These are phyloP conservation scores for Naja naja DNA, from an alignment of 2,113 vertebrate genomes.

Conservation along the genomic window DNA sequence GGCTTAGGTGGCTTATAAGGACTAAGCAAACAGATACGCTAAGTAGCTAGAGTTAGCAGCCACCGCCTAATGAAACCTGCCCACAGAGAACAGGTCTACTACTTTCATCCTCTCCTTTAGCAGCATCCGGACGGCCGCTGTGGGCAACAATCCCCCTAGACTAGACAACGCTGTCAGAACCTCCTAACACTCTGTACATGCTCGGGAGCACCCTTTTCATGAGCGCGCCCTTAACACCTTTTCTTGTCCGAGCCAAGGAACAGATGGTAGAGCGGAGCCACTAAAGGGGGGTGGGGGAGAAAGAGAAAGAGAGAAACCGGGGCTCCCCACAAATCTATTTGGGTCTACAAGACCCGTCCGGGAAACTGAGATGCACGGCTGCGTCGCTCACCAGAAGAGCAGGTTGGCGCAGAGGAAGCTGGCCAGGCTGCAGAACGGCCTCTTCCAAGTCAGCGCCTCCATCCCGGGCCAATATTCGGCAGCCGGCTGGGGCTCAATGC, in stretches of 20 bases:
- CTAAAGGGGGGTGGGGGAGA: fast-evolving
- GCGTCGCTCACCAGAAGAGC: constrained; percentile 79
- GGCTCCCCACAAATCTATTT: background rate
- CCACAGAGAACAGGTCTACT: too few species aligned
- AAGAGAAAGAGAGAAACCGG: background rate
- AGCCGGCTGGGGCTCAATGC: too few species aligned
- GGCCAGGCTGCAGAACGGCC: constrained; percentile 74
- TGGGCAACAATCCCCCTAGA: background rate
- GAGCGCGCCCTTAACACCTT: background rate
- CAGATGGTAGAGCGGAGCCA: too few species aligned
- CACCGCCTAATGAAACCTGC: too few species aligned
- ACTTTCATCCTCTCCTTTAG: background rate
- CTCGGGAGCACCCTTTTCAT: background rate
- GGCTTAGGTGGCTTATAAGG: background rate
- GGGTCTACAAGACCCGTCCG: background rate
- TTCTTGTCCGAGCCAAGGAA: background rate
- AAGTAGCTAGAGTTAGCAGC: background rate
- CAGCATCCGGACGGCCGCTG: background rate
- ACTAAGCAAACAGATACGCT: background rate
- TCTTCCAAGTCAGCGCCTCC: constrained; percentile 77
- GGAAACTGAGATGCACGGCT: background rate
- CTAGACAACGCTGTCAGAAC: too few species aligned
- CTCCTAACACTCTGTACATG: background rate
- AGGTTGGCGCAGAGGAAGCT: constrained; percentile 80
- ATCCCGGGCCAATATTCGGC: background rate